Conservation (phyloP, 2,888 invertebrate genomes). For the Xylota segnis region DNA sequence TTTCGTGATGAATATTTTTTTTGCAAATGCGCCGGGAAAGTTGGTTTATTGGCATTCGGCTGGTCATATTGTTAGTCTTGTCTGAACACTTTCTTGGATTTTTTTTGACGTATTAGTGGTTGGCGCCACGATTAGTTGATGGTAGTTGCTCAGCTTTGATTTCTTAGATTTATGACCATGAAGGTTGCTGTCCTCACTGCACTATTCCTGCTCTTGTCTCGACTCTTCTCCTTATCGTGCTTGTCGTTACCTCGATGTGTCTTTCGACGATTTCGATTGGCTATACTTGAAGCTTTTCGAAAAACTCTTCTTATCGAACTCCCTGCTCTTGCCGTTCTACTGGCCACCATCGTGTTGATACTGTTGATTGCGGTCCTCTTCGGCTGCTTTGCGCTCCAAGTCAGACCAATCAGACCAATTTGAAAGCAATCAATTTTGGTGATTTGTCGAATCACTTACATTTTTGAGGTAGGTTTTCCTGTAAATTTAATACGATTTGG, state of each 20-base stretch:
- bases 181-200: slow-evolving; percentile 90
- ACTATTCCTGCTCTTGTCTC: slow-evolving; percentile 85
- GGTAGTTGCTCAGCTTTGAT: slow-evolving; percentile 84
- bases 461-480: too few species aligned
- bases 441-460: too few species aligned
- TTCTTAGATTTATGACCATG: slow-evolving; percentile 88
- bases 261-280: slow-evolving; percentile 82
- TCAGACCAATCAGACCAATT: slow-evolving; percentile 99
- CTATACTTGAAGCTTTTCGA: slow-evolving; percentile 85
- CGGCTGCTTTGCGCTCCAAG: slow-evolving; percentile 97
- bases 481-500: too few species aligned
- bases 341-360: slow-evolving; percentile 86
- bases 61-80: too few species aligned
- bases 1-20: too few species aligned
- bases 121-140: too few species aligned
- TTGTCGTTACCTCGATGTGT: slow-evolving; percentile 82
- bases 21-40: too few species aligned
- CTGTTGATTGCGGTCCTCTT: slow-evolving; percentile 90
- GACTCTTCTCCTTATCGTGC: slow-evolving; percentile 81
- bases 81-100: too few species aligned
- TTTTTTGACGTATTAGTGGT: too few species aligned
- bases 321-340: slow-evolving; percentile 80
- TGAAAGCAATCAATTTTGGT: too few species aligned
- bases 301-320: slow-evolving; percentile 80
- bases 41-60: too few species aligned